A percentile compares a stretch with the other conserved stretches of the same genome.
Evolutionary conservation across 2,888 invertebrate genomes (phyloP).

Genomic region (Leptopilina drosophilae): DNA sequence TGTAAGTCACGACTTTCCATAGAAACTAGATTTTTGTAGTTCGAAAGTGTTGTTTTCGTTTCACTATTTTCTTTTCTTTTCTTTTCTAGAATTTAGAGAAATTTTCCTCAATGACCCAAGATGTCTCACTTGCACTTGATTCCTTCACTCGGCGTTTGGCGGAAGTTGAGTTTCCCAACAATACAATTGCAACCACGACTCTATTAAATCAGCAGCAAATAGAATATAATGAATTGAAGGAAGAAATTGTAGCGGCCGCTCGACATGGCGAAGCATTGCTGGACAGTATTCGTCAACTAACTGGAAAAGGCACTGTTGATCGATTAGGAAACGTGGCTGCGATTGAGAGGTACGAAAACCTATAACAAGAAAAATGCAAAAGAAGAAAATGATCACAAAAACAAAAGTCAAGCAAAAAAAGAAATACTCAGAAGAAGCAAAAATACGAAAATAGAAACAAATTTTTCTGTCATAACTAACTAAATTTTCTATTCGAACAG

Average conservation of each 20-base stretch:
- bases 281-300: slow-evolving; percentile 83
- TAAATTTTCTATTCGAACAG: too few species aligned
- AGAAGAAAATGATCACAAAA: background rate
- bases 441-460: too few species aligned
- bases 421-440: background rate
- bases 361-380: background rate
- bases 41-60: too few species aligned
- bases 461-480: too few species aligned
- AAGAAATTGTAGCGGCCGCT: slow-evolving; percentile 91
- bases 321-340: slow-evolving; percentile 92
- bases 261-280: slow-evolving; percentile 93
- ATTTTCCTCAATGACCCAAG: slow-evolving; percentile 93
- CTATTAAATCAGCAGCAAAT: slow-evolving; percentile 89
- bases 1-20: slow-evolving; percentile 79
- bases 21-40: too few species aligned
- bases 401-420: background rate
- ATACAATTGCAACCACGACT: slow-evolving; percentile 92
- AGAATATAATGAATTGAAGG: slow-evolving; percentile 84
- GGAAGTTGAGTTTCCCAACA: slow-evolving; percentile 96
- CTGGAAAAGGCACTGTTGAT: slow-evolving; percentile 80
- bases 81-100: slow-evolving; percentile 90
- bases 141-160: slow-evolving; percentile 92
- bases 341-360: slow-evolving; percentile 86
- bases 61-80: background rate
- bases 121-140: slow-evolving; percentile 91